Percentiles rank a stretch among this genome's conserved stretches.
Evolutionary conservation across 2,797 vertebrate genomes (phyloP).

Genomic region (Taeniopygia guttata): DNA sequence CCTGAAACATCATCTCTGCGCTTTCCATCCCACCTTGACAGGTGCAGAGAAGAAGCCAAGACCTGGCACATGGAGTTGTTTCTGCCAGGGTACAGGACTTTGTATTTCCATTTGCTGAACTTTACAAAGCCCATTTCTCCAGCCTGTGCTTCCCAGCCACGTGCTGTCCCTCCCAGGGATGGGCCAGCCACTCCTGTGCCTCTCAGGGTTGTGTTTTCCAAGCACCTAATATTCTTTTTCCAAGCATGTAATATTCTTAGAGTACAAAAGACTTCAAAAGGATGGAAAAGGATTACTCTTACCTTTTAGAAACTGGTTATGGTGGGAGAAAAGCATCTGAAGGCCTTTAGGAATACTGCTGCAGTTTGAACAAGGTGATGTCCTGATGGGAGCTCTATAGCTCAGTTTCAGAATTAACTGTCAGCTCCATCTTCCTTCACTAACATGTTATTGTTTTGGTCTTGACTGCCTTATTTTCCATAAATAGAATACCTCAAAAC

Average conservation of each 20-base stretch:
- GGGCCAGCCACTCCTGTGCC: background rate
- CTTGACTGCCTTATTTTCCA: background rate
- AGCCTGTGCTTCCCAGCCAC: too few species aligned
- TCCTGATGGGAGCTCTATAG: background rate
- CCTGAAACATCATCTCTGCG: background rate
- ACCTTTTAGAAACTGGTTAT: background rate
- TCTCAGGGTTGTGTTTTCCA: fast-evolving
- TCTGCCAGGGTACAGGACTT: background rate
- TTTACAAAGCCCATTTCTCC: background rate
- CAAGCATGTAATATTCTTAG: background rate
- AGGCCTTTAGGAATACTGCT: background rate
- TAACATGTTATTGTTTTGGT: background rate
- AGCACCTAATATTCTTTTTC: background rate
- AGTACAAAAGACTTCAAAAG: background rate
- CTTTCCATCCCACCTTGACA: background rate
- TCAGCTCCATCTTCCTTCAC: background rate
- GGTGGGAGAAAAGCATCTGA: background rate
- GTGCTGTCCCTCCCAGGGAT: background rate
- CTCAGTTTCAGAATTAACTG: background rate
- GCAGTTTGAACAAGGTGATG: too few species aligned
- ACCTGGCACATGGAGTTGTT: background rate
- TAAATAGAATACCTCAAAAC: background rate
- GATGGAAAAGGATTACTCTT: background rate
- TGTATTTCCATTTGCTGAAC: too few species aligned
- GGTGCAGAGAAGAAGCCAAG: background rate